Percentiles rank a stretch among this genome's conserved stretches.
phyloP scores from a whole-genome alignment of 2,797 vertebrate species.

The Emys orbicularis region DNA sequence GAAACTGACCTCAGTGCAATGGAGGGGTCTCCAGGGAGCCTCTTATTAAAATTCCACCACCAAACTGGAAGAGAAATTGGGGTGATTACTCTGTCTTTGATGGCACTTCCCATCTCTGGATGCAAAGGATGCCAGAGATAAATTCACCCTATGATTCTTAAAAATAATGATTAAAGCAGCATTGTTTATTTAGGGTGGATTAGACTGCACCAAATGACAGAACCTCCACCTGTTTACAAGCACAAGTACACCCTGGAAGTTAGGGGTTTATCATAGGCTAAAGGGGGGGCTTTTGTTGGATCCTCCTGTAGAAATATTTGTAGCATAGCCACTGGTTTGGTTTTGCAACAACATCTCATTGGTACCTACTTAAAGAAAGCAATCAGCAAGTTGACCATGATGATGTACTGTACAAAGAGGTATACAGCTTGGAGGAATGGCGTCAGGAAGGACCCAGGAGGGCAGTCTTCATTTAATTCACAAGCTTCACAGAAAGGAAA shows the following conservation, averaged over 20 bases:
- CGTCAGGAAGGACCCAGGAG: slow-evolving; percentile 91
- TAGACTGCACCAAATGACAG: background rate
- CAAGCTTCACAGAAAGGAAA: slow-evolving; percentile 85
- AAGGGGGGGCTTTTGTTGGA: background rate
- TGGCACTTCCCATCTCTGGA: background rate
- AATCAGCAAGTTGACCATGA: slow-evolving; percentile 98
- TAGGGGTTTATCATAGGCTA: background rate
- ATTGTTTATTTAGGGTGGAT: background rate
- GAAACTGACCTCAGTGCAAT: background rate
- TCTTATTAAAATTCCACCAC: background rate
- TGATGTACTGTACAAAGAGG: slow-evolving; percentile 97
- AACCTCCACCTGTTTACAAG: background rate
- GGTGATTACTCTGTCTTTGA: background rate
- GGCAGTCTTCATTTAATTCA: slow-evolving; percentile 80
- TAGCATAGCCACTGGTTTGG: background rate
- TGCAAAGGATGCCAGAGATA: background rate
- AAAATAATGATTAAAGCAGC: background rate
- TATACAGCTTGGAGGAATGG: slow-evolving; percentile 96
- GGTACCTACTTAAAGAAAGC: slow-evolving; percentile 96
- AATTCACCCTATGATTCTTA: background rate
- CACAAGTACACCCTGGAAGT: background rate
- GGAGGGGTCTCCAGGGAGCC: background rate
- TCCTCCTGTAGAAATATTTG: background rate
- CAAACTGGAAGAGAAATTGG: background rate
- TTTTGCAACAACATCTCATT: background rate